Evolutionary conservation across 1,140 invertebrate genomes (phyloP).

Genomic region (Hormaphis cornu): DNA sequence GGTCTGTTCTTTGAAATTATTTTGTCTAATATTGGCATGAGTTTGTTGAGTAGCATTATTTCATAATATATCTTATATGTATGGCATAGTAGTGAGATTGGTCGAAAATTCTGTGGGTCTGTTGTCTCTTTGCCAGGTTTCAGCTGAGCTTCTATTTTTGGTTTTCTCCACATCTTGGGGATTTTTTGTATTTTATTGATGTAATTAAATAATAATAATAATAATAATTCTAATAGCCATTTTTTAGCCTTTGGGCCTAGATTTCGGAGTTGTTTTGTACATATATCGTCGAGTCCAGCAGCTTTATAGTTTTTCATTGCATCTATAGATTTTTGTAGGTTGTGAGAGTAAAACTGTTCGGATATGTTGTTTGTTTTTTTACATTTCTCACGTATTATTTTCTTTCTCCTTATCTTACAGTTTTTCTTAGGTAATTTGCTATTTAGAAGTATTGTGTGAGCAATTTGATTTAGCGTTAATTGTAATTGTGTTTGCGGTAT

Average conservation of each 20-base stretch:
- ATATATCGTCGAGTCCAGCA: constrained; percentile 11
- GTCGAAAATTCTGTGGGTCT: constrained; percentile 29
- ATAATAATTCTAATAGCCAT: neutral
- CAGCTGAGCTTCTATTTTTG: constrained; percentile 26
- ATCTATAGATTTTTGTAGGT: neutral
- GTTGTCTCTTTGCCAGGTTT: constrained; percentile 33
- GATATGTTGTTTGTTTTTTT: neutral
- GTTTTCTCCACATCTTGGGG: constrained; percentile 23
- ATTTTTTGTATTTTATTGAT: neutral
- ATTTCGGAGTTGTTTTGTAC: constrained; percentile 9
- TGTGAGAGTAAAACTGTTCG: neutral
- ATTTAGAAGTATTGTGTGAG: neutral
- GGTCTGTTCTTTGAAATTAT: neutral
- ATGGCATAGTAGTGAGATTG: constrained; percentile 33
- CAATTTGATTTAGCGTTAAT: neutral
- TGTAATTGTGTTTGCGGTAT: neutral
- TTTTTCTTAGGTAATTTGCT: neutral
- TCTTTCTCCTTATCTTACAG: neutral
- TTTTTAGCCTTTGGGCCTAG: neutral
- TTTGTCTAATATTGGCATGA: neutral
- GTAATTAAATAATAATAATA: constrained; percentile 12
- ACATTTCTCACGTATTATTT: neutral
- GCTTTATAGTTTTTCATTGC: constrained; percentile 18
- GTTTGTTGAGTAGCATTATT: neutral
- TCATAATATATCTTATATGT: constrained; percentile 32